A percentile compares a stretch with the other conserved stretches of the same genome.
Evolutionary conservation across 2,888 invertebrate species (phyloP).

Genomic region (Drosophila villosipedis): DNA sequence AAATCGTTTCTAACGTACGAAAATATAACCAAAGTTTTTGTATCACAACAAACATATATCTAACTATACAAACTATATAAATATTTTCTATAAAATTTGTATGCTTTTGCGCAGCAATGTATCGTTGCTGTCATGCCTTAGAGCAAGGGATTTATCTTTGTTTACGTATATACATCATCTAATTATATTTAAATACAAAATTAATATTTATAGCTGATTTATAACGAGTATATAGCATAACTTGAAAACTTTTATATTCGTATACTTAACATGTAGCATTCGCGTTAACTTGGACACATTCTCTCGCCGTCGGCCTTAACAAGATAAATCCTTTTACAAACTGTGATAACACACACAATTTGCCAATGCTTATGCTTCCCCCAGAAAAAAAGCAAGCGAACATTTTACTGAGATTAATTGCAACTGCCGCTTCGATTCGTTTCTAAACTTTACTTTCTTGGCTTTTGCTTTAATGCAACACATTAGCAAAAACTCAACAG

Average conservation of each 20-base stretch:
- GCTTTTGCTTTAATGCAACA: conserved; percentile 72
- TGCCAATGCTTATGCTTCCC: conserved; percentile 49
- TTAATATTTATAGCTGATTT: conserved; percentile 27
- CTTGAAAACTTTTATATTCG: conserved; percentile 23
- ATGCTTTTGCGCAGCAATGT: conserved; percentile 69
- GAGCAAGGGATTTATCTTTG: conserved; percentile 77
- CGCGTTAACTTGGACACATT: conserved; percentile 24
- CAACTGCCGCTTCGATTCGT: conserved; percentile 59
- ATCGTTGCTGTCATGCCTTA: conserved; percentile 59
- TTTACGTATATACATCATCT: conserved; percentile 19
- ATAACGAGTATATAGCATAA: conserved; percentile 47
- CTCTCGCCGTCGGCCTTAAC: conserved; percentile 32
- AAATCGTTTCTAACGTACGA: conserved; percentile 30
- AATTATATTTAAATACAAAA: conserved; percentile 14
- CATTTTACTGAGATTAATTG: conserved; percentile 18
- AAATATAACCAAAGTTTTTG: conserved; percentile 52
- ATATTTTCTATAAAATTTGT: conserved; percentile 39
- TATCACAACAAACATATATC: conserved; percentile 55
- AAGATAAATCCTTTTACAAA: conserved; percentile 73
- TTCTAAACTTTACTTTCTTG: conserved; percentile 41
- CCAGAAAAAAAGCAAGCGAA: conserved; percentile 27
- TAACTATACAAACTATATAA: conserved; percentile 42
- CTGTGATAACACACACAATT: conserved; percentile 22
- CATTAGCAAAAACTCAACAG: conserved; percentile 40
- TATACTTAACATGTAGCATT: conserved; percentile 39